Evolutionary conservation across 2,888 invertebrate species (phyloP), one percentile per base, ranked within the genome.

Genomic region (Phortica magna): DNA sequence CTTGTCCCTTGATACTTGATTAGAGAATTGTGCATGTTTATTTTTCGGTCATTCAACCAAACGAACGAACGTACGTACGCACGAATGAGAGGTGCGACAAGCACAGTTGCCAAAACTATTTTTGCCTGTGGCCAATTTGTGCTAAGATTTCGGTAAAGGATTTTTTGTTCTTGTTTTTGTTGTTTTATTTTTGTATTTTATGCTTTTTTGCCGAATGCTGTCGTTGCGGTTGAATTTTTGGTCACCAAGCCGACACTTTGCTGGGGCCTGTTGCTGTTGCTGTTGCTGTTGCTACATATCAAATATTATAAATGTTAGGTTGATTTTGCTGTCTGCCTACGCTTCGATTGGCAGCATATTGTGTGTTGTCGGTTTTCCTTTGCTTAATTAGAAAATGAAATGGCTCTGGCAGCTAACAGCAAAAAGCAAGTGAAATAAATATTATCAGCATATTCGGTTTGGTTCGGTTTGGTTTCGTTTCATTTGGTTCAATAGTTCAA

Each of bases 401-500:
- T 55, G 55, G 55, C 55, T 17, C 14, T 55, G 55, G 65, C n/a
- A 43, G 22, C 61, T 22, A 10, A 2, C 31, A 67, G 41, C 42
- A 17, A 17, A 67, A 67, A 14, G 41, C 9, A 41, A 67, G 67
- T 41, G 19, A 67, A 67, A 42, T 42, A 67, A 67, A 67, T 67
- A 67, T 22, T 64, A 64, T 22, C 39, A 9, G 14, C 64, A 22
- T 14, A 59, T 19, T 59, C 59, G 59, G 22, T 17, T 19, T 17
- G 31, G 31, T 31, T 31, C 31, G 31, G 31, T 31, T 31, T 31
- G 31, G 31, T 31, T 31, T 31, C 31, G 10, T 61, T 22, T 22
- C 17, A 7, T 59, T 59, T 17, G 22, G 61, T 61, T 61, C 68
- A 68, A 68, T 43, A 68, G 68, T 68, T 68, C 68, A 68, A 43